A percentile compares a stretch with the other conserved stretches of the same genome.
phyloP scores from a whole-genome alignment of 2,888 invertebrate species.

The Apamea sordens region DNA sequence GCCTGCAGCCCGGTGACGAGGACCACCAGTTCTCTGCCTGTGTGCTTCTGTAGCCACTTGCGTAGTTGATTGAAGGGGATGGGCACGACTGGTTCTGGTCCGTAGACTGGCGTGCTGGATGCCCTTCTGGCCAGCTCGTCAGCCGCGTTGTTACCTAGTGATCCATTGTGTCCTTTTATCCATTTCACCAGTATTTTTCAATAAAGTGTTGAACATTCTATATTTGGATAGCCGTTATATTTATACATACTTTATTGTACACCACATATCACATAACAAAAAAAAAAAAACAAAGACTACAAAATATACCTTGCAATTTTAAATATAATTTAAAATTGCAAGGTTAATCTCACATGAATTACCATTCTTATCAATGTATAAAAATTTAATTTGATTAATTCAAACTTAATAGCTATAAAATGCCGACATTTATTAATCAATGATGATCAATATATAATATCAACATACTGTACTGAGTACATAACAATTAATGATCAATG shows the following conservation, averaged over 20 bases:
- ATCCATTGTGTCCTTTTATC: no score
- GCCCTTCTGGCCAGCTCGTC: no score
- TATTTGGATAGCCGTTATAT: not conserved
- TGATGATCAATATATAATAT: slow-evolving; percentile 24
- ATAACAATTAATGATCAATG: slow-evolving; percentile 3
- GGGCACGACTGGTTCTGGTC: no score
- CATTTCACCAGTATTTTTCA: not conserved
- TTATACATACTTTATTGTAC: not conserved
- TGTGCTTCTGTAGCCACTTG: no score
- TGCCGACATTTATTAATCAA: not conserved
- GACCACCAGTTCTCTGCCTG: no score
- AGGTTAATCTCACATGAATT: slow-evolving; percentile 4
- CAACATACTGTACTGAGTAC: slow-evolving; percentile 9
- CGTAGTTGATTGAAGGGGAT: no score
- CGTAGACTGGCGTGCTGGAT: no score
- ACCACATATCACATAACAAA: not conserved
- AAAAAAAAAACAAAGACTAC: no score
- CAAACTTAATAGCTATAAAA: slow-evolving; percentile 5
- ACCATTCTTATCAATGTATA: slow-evolving; percentile 24
- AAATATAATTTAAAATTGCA: not conserved
- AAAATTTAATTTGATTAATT: slow-evolving; percentile 19
- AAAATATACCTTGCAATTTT: no score
- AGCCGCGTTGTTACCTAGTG: no score
- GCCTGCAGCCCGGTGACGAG: no score
- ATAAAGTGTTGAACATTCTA: not conserved